Conservation (phyloP, 2,113 vertebrate species). For the Prionailurus viverrinus region DNA sequence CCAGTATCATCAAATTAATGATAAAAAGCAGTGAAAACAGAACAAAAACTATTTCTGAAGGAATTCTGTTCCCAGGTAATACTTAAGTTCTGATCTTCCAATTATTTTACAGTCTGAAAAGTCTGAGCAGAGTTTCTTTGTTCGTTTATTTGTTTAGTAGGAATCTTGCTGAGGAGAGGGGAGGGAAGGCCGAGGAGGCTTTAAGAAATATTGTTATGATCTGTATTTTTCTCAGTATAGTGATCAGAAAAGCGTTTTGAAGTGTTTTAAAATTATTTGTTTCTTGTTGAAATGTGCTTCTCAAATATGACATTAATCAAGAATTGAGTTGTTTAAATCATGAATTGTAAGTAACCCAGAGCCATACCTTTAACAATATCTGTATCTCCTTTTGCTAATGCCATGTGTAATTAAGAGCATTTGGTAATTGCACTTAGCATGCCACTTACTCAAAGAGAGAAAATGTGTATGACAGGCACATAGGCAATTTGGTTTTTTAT, state of each 20-base stretch:
- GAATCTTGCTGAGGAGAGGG: background rate
- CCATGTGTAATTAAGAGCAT: background rate
- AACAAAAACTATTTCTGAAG: background rate
- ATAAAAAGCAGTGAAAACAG: background rate
- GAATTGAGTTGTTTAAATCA: background rate
- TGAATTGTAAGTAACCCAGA: background rate
- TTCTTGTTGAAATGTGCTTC: background rate
- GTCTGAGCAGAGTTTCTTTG: background rate
- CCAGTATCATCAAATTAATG: background rate
- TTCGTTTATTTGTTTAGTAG: too few relatives aligned
- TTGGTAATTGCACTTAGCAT: background rate
- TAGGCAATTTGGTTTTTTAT: background rate
- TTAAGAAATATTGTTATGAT: background rate
- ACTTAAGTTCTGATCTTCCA: background rate
- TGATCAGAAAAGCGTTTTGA: background rate
- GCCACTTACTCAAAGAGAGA: background rate
- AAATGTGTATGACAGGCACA: background rate
- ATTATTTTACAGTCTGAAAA: background rate
- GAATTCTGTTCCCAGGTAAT: background rate
- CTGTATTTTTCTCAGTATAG: background rate
- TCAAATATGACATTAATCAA: background rate
- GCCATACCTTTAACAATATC: background rate
- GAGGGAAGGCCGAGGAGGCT: rapidly evolving
- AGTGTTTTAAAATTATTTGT: background rate
- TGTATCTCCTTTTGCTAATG: background rate